Conservation (phyloP, 1,140 invertebrate species). For the Drosophila watanabei region DNA sequence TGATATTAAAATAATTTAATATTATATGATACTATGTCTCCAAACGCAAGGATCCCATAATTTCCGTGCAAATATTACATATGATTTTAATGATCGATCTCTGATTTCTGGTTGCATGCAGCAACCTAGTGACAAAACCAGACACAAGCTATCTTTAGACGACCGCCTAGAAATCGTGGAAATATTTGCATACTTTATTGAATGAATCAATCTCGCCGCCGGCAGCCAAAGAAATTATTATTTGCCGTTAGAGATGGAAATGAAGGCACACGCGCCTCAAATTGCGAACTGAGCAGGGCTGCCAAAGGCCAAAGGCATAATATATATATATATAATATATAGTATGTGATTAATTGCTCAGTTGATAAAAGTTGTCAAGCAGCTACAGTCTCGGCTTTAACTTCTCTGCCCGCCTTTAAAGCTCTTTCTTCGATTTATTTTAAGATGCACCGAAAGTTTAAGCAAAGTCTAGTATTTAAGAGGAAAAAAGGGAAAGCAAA, state of each 20-base stretch:
- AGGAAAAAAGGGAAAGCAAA: slow-evolving; percentile 56
- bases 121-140: slow-evolving; percentile 12
- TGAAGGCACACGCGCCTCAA: slow-evolving; percentile 54
- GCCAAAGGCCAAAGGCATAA: slow-evolving; percentile 28
- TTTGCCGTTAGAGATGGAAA: slow-evolving; percentile 57
- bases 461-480: slow-evolving; percentile 14
- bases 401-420: slow-evolving; percentile 1
- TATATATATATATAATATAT: background rate
- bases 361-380: slow-evolving; percentile 49
- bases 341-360: slow-evolving; percentile 63
- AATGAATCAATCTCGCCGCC: slow-evolving; percentile 57
- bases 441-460: slow-evolving; percentile 43
- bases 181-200: slow-evolving; percentile 70
- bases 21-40: background rate
- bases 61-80: background rate
- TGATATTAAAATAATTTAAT: too few species aligned
- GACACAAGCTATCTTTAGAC: background rate
- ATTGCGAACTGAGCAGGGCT: slow-evolving; percentile 20
- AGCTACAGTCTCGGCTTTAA: slow-evolving; percentile 3
- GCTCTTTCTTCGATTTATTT: slow-evolving; percentile 34
- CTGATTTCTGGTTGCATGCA: slow-evolving; percentile 6
- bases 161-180: slow-evolving; percentile 10
- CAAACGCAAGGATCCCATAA: background rate
- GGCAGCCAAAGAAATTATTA: slow-evolving; percentile 45
- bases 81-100: background rate